Evolutionary conservation across 2,888 invertebrate genomes (phyloP).

Genomic region (Helobdella robusta): DNA sequence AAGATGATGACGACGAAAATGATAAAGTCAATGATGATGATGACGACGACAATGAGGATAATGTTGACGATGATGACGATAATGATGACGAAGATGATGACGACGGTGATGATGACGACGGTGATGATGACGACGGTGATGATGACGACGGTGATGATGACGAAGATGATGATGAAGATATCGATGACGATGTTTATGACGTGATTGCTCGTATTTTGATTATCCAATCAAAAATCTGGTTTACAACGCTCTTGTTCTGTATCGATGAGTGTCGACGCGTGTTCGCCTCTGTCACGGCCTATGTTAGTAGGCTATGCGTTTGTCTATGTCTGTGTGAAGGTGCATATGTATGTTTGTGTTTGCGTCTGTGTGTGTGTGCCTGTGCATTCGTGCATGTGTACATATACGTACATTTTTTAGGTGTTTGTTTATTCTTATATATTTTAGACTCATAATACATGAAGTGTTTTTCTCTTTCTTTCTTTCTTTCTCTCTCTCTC

Average conservation of each 20-base stretch:
- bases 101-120: not conserved
- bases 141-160: constrained; percentile 15
- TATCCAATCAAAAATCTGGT: too few species aligned
- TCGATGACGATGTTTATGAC: constrained; percentile 6
- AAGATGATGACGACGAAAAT: constrained; percentile 8
- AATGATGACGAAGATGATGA: not conserved
- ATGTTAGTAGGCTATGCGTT: not conserved
- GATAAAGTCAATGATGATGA: constrained; percentile 16
- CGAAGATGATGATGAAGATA: constrained; percentile 10
- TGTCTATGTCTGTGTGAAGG: constrained; percentile 1
- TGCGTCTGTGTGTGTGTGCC: constrained; percentile 2
- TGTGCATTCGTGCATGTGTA: not conserved
- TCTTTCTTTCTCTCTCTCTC: too few species aligned
- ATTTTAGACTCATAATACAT: too few species aligned
- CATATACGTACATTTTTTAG: not conserved
- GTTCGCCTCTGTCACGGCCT: constrained; percentile 23
- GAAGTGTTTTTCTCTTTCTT: too few species aligned
- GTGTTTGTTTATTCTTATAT: too few species aligned
- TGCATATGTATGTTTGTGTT: constrained; percentile 2
- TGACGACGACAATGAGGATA: constrained; percentile 6
- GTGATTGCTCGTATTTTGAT: too few species aligned
- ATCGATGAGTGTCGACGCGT: not conserved
- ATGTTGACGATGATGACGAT: not conserved
- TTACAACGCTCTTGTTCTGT: too few species aligned
- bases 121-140: constrained; percentile 5